Evolutionary conservation across 1,140 invertebrate genomes (phyloP).

Genomic region (Drosophila subobscura): DNA sequence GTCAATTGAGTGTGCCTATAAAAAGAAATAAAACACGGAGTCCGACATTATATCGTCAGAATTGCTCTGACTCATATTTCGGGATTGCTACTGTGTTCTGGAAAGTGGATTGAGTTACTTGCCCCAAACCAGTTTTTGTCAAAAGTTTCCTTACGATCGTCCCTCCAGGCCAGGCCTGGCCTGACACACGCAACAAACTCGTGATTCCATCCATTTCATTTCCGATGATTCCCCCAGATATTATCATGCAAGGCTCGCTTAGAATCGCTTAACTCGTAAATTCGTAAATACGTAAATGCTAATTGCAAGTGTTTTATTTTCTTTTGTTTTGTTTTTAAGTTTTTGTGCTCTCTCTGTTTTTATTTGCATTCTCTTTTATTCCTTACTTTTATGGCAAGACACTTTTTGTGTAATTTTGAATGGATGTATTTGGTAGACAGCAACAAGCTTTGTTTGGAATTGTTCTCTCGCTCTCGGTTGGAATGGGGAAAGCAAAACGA

Average conservation of each 20-base stretch:
- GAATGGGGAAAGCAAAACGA: slow-evolving; percentile 6
- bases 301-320: slow-evolving; percentile 44
- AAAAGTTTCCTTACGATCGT: slow-evolving; percentile 62
- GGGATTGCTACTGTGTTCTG: background rate
- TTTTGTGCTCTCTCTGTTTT: slow-evolving; percentile 12
- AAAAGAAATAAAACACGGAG: slow-evolving; percentile 23
- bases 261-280: slow-evolving; percentile 45
- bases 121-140: slow-evolving; percentile 33
- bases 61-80: slow-evolving; percentile 29
- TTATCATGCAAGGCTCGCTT: slow-evolving; percentile 64
- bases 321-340: slow-evolving; percentile 30
- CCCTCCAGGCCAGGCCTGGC: background rate
- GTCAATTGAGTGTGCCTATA: slow-evolving; percentile 33
- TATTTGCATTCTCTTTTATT: background rate
- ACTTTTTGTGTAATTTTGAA: slow-evolving; percentile 8
- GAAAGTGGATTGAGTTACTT: background rate
- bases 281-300: slow-evolving; percentile 60
- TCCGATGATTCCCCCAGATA: slow-evolving; percentile 47
- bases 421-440: slow-evolving; percentile 2
- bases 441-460: background rate
- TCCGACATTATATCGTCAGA: slow-evolving; percentile 34
- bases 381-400: slow-evolving; percentile 8
- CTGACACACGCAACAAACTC: slow-evolving; percentile 59
- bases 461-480: slow-evolving; percentile 1
- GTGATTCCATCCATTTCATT: slow-evolving; percentile 45